Percentiles rank a stretch among this genome's conserved stretches.
These are phyloP conservation scores for Ecdyonurus torrentis DNA, from an alignment of 2,888 invertebrate species.

Conservation along the genomic window DNA sequence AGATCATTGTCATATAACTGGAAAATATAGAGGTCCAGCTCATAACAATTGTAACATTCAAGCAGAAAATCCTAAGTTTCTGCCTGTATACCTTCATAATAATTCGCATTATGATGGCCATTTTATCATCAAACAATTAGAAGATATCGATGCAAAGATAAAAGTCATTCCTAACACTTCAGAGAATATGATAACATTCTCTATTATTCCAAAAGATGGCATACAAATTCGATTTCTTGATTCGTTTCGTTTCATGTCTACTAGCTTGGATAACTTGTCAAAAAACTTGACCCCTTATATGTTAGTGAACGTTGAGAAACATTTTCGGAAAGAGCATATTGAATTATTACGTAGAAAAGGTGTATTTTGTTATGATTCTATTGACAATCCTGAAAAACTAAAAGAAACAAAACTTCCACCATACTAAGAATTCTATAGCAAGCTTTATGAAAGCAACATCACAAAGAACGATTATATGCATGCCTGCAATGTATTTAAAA, in stretches of 20 bases:
- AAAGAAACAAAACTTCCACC: background rate
- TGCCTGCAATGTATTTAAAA: background rate
- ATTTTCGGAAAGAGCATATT: conserved; percentile 10
- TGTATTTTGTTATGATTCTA: background rate
- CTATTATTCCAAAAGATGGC: background rate
- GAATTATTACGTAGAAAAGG: conserved; percentile 10
- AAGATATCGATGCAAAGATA: background rate
- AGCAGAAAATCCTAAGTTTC: too few species aligned
- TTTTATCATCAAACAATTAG: conserved; percentile 16
- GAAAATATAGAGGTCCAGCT: conserved; percentile 17
- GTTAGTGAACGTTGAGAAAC: background rate
- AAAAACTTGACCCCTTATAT: conserved; percentile 14
- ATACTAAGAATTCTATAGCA: background rate
- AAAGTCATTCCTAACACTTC: too few species aligned
- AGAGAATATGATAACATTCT: background rate
- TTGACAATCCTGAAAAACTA: background rate
- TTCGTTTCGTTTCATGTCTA: conserved; percentile 19
- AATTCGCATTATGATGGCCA: conserved; percentile 20
- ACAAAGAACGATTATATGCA: background rate
- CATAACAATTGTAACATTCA: too few species aligned
- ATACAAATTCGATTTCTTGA: conserved; percentile 15
- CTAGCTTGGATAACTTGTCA: conserved; percentile 18
- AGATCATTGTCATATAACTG: conserved; percentile 20
- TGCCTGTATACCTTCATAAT: too few species aligned
- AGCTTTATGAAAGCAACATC: background rate